Evolutionary conservation across 2,888 invertebrate genomes (phyloP).

Genomic region (Vesta saturnalis): DNA sequence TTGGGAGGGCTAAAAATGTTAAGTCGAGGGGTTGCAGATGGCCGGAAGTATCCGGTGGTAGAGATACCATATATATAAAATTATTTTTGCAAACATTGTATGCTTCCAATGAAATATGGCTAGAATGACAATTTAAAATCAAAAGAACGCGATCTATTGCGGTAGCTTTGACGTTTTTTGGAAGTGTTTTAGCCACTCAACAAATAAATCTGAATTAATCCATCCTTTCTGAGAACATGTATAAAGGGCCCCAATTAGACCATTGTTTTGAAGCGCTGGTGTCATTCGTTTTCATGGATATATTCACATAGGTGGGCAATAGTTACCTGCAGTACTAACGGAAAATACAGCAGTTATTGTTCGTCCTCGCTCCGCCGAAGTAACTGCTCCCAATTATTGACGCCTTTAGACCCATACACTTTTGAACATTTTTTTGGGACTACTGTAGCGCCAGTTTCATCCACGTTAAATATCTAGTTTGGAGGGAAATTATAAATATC

Average conservation of each 20-base stretch:
- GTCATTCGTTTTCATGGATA: no score
- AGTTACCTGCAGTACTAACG: no score
- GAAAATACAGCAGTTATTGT: no score
- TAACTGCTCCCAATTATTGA: neutral
- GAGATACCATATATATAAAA: neutral
- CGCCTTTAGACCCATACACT: neutral
- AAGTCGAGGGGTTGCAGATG: neutral
- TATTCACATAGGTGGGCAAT: no score
- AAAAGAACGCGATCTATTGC: neutral
- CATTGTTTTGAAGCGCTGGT: no score
- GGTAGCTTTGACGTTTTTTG: neutral
- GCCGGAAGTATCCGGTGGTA: neutral
- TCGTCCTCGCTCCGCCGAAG: no score
- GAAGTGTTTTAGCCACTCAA: neutral
- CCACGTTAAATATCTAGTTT: neutral
- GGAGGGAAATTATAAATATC: neutral
- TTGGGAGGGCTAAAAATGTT: neutral
- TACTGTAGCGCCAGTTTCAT: neutral
- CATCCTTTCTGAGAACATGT: neutral
- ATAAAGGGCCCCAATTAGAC: neutral
- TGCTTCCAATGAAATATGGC: neutral
- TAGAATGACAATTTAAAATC: no score
- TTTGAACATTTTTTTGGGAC: neutral
- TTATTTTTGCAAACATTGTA: neutral
- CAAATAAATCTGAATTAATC: no score